A percentile compares a stretch with the other conserved stretches of the same genome.
phyloP scores from a whole-genome alignment of 23 tunicate genomes.

The Ciona savignyi region DNA sequence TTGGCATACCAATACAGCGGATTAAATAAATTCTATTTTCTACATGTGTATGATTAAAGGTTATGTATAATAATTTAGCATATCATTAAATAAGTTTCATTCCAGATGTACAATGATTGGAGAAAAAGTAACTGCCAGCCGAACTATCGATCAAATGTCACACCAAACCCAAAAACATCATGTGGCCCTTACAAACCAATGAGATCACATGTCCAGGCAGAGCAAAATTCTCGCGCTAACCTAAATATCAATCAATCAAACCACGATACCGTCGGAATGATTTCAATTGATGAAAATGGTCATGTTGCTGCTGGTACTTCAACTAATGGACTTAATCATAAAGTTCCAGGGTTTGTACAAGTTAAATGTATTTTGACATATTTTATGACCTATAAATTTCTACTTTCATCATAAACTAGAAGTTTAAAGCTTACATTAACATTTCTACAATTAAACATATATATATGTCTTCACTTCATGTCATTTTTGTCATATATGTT shows the following conservation, averaged over 20 bases:
- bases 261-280: constrained; percentile 94
- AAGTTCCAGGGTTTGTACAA: constrained; percentile 90
- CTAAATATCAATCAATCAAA: constrained; percentile 29
- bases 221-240: background rate
- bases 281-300: constrained; percentile 59
- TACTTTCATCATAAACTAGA: too few species aligned
- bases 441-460: too few species aligned
- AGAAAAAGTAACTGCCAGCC: constrained; percentile 84
- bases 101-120: constrained; percentile 75
- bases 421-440: too few species aligned
- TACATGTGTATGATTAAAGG: too few species aligned
- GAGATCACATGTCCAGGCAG: background rate
- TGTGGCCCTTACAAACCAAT: constrained; percentile 82
- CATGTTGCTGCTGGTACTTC: constrained; percentile 84
- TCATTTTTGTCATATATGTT: background rate
- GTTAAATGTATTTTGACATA: too few species aligned
- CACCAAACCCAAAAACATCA: constrained; percentile 60
- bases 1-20: too few species aligned
- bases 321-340: constrained; percentile 81
- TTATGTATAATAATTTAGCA: too few species aligned
- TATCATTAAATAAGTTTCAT: too few species aligned
- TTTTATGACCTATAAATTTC: too few species aligned
- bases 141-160: constrained; percentile 46
- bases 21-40: too few species aligned
- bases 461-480: background rate